Percentiles rank a stretch among this genome's conserved stretches.
Evolutionary conservation across 2,797 vertebrate genomes (phyloP).

Genomic region (Lagodon rhomboides): DNA sequence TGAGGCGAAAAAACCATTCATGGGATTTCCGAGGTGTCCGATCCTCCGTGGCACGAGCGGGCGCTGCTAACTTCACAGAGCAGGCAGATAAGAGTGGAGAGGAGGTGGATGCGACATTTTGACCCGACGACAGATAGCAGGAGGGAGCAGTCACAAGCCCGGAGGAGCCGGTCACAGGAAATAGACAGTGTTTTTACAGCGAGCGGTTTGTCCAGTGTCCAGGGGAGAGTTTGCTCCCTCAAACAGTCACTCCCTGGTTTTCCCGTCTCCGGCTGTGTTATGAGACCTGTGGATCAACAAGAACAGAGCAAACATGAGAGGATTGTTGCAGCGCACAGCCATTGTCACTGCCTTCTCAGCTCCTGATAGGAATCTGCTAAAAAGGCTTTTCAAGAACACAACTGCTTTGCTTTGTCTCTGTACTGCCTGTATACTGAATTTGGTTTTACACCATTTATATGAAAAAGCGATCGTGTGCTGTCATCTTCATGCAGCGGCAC

Average conservation of each 20-base stretch:
- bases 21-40: conserved; percentile 47
- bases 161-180: conserved; percentile 67
- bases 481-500: neutral
- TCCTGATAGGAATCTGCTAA: neutral
- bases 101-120: conserved; percentile 72
- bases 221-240: conserved; percentile 62
- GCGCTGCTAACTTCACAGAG: conserved; percentile 86
- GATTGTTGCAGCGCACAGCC: neutral
- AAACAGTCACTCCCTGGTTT: conserved; percentile 81
- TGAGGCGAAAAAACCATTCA: conserved; percentile 74
- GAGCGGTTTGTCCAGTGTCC: conserved; percentile 79
- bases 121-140: conserved; percentile 87
- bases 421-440: neutral
- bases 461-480: neutral
- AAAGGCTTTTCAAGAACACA: neutral
- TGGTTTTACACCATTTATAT: neutral
- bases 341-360: neutral
- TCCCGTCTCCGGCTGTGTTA: conserved; percentile 89
- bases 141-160: conserved; percentile 72
- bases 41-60: conserved; percentile 82
- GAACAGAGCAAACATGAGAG: conserved; percentile 71
- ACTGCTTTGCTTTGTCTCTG: neutral
- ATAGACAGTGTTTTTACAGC: conserved; percentile 59
- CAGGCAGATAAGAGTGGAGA: conserved; percentile 81
- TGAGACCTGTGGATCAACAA: conserved; percentile 91